A percentile compares a stretch with the other conserved stretches of the same genome.
These are phyloP conservation scores for Rhagoletis pomonella DNA, from an alignment of 1,140 invertebrate genomes.

Conservation along the genomic window DNA sequence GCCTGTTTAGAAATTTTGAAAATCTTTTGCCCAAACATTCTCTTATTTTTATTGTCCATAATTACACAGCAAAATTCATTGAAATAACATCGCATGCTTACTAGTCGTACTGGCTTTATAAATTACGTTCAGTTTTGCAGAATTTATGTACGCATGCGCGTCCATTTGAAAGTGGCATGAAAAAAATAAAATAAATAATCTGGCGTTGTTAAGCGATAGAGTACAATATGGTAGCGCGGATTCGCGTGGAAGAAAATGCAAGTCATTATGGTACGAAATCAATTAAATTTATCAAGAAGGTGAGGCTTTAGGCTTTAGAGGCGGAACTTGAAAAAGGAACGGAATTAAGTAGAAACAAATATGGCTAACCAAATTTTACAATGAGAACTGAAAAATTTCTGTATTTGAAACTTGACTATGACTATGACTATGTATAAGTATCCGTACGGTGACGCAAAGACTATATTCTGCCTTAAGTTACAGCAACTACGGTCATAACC, in stretches of 20 bases:
- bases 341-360: no score
- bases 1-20: not conserved
- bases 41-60: not conserved
- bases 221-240: not conserved
- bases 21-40: not conserved
- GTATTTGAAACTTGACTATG: no score
- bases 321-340: not conserved
- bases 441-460: no score
- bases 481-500: no score
- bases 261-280: not conserved
- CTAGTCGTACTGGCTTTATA: not conserved
- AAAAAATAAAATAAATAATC: not conserved
- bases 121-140: not conserved
- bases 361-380: no score
- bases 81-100: not conserved
- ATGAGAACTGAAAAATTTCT: no score
- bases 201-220: not conserved
- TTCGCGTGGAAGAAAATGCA: not conserved
- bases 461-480: no score
- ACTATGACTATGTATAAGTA: no score
- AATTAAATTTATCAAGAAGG: not conserved
- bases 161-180: not conserved
- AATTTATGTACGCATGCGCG: not conserved
- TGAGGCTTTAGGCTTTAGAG: not conserved
- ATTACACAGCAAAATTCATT: not conserved